Evolutionary conservation across 2,888 invertebrate genomes (phyloP), one percentile per base, ranked within the genome.

Genomic region (Lacanobia oleracea): DNA sequence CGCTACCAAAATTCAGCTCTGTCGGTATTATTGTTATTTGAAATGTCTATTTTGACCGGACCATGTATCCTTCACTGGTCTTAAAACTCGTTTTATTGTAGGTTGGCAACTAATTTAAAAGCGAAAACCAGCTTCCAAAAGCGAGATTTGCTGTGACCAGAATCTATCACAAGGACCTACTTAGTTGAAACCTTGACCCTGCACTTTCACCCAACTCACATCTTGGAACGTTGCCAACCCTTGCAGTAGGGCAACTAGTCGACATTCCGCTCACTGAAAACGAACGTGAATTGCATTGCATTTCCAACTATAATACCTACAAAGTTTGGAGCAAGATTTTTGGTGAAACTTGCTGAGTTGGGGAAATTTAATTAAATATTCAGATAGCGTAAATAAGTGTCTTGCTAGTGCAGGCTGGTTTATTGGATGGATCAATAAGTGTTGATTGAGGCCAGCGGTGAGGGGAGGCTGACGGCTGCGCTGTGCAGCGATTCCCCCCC

Each of bases 401-500:
- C n/a, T 1, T n/a, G 10, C 51, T 8, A 16, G 18, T 74, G 56
- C 48, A 67, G 48, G 18, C 50, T 12, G 21, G 66, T 14, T 51
- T 45, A 53, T 43, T 48, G 12, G 9, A 54, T 63, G 16, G 63
- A 79, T 79, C 79, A 68, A 79, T 82, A 82, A 59, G 48, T 56
- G 59, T 56, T 40, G 48, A 63, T 68, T 48, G 33, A 16, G 67
- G 79, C 57, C 72, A 78, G 63, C 33, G 56, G 56, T 1, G 21
- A 53, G 45, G 45, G 67, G 45, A 40, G 14, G 33, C 18, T 43
- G 37, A 71, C 82, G 79, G 21, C 83, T 79, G 79, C 83, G 79
- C 79, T 27, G 33, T 78, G 79, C 83, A 82, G 45, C 33, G 23
- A 18, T 18, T 0, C 2, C 33, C 6, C 33, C 33, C 4, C 67